phyloP scores from a whole-genome alignment of 1,140 invertebrate genomes.

The Rhopalosiphum maidis region DNA sequence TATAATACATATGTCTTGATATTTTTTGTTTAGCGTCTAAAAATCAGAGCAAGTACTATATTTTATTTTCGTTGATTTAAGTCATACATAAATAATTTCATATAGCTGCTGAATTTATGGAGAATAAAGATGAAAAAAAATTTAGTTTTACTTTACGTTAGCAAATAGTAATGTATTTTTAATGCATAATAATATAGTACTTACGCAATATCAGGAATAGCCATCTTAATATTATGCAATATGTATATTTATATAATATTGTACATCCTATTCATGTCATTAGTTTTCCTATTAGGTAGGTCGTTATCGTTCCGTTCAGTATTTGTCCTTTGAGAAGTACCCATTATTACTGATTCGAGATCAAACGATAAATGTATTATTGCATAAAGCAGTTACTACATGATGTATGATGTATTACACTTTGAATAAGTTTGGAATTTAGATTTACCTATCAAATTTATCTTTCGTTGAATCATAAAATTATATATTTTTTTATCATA shows the following conservation, averaged over 20 bases:
- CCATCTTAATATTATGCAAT: not conserved
- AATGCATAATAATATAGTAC: not conserved
- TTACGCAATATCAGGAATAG: not conserved
- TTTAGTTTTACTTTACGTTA: not conserved
- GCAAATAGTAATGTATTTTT: not conserved
- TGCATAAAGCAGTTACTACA: not conserved
- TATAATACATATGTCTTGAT: not conserved
- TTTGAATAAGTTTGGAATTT: not conserved
- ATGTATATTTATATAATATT: not conserved
- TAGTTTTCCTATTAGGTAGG: not conserved
- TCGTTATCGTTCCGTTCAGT: slow-evolving; percentile 3
- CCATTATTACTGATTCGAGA: not conserved
- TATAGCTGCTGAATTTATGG: not conserved
- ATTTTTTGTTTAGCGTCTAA: not conserved
- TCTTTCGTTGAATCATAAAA: not conserved
- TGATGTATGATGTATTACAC: not conserved
- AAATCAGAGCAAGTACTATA: not conserved
- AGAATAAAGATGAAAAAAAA: not conserved
- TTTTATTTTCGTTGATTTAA: not conserved
- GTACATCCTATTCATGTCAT: not conserved
- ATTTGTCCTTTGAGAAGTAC: not conserved
- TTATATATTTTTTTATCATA: not conserved
- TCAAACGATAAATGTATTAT: not conserved
- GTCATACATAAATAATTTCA: not conserved
- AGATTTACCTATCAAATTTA: not conserved